These are phyloP conservation scores for Cyphomyrus plagiostoma DNA, from an alignment of 2,113 vertebrate genomes.

Conservation along the genomic window DNA sequence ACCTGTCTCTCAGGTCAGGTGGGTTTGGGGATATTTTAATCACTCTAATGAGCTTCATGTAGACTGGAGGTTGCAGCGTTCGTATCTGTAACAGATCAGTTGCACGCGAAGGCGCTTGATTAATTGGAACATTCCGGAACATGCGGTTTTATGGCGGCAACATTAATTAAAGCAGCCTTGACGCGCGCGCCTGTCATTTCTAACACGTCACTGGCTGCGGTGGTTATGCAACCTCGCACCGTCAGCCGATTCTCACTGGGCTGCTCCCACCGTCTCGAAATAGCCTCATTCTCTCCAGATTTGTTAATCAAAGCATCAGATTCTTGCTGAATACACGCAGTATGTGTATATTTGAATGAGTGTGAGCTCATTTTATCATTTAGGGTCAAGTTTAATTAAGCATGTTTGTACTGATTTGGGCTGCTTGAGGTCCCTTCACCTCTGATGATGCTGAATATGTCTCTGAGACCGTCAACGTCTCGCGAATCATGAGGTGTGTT, in stretches of 20 bases:
- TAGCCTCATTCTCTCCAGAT: constrained; percentile 13
- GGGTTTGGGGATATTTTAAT: constrained; percentile 30
- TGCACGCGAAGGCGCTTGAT: constrained; percentile 19
- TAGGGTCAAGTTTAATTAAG: not conserved
- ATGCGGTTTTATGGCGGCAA: constrained; percentile 9
- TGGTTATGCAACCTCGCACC: no score
- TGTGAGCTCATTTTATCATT: not conserved
- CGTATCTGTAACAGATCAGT: constrained; percentile 23
- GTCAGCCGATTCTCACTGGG: not conserved
- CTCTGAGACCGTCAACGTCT: not conserved
- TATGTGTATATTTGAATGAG: not conserved
- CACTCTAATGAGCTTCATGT: constrained; percentile 16
- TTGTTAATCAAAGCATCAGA: constrained; percentile 10
- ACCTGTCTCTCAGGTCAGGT: not conserved
- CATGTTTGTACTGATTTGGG: not conserved
- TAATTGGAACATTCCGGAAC: constrained; percentile 19
- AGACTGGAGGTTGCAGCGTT: constrained; percentile 10
- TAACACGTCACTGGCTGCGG: constrained; percentile 5
- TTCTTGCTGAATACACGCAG: not conserved
- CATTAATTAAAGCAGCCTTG: constrained; percentile 32
- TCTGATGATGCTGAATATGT: not conserved
- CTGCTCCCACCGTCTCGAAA: not conserved
- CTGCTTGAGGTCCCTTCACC: not conserved
- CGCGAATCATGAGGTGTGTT: not conserved
- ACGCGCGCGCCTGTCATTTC: not conserved